phyloP scores from a whole-genome alignment of 1,140 invertebrate species.

The Maniola jurtina region DNA sequence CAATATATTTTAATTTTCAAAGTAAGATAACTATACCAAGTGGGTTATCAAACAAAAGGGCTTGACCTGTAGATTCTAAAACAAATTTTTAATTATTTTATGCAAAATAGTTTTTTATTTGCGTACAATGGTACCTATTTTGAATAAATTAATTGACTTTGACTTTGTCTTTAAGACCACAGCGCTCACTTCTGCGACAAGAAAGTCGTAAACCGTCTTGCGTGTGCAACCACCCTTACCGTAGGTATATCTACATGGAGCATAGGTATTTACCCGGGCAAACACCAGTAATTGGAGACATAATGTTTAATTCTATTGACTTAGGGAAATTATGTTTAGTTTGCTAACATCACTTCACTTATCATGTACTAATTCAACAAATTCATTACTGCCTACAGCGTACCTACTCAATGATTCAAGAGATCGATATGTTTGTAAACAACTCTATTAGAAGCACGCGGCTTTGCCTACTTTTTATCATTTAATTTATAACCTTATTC shows the following conservation, averaged over 20 bases:
- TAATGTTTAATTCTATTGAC: slow-evolving; percentile 41
- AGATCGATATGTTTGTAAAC: slow-evolving; percentile 9
- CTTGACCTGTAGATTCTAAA: too few relatives aligned
- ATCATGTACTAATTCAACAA: slow-evolving; percentile 19
- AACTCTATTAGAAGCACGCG: background rate
- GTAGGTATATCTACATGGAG: background rate
- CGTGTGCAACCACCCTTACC: background rate
- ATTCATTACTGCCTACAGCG: slow-evolving; percentile 13
- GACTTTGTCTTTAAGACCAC: too few relatives aligned
- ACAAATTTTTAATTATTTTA: too few relatives aligned
- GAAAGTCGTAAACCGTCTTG: background rate
- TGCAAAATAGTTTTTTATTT: too few relatives aligned
- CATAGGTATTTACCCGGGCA: slow-evolving; percentile 30
- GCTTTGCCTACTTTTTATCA: too few relatives aligned
- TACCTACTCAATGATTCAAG: slow-evolving; percentile 15
- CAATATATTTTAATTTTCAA: too few relatives aligned
- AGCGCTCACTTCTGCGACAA: too few relatives aligned
- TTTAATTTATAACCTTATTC: too few relatives aligned
- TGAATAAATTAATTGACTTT: too few relatives aligned
- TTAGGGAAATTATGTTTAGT: slow-evolving; percentile 31
- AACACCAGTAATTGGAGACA: slow-evolving; percentile 31
- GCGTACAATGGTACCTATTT: too few relatives aligned
- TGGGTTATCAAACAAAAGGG: too few relatives aligned
- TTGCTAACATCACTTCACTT: slow-evolving; percentile 15
- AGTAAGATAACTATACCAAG: too few relatives aligned